Evolutionary conservation across 1,140 invertebrate genomes (phyloP), one percentile per base, ranked within the genome.

Genomic region (Cephus cinctus): DNA sequence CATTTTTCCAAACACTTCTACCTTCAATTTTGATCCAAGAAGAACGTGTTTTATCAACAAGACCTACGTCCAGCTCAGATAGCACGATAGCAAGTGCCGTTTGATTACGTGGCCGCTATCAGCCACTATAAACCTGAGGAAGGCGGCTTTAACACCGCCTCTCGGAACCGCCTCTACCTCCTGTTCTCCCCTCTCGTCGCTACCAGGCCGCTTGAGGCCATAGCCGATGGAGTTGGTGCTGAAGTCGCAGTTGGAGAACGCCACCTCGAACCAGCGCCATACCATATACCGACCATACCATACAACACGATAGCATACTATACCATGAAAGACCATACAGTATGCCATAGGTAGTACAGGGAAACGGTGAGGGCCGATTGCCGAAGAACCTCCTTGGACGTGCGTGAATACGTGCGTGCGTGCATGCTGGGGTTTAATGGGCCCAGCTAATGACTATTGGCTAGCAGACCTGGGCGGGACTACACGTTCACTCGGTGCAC

Each of bases 401-500:
- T 59, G 43, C 50, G 44, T 47, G 48, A 51, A 50, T 60, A 52
- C 55, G 57, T 57, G 40, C 59, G 56, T 67, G 59, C 59, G 57
- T 62, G 62, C 64, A 60, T 59, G 56, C 58, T 64, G 65, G 61
- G 52, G 57, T 75, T 74, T 75, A 76, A 76, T 76, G 73, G 74
- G 67, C 70, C 70, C 71, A 67, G 69, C 68, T 75, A 77, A 77
- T 77, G 74, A 77, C 74, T 75, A 77, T 77, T 77, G 75, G 74
- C 65, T 73, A 59, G 58, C 67, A 61, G 70, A 69, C 67, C 56
- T 75, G 74, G 74, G 74, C 74, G 74, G 73, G 71, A 76, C 73
- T 67, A 67, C 53, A n/a, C n/a, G n/a, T n/a, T n/a, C 11, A 3
- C 8, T 3, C 11, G 14, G 27, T 56, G 48, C 25, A 40, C 48